phyloP scores from a whole-genome alignment of 2,888 invertebrate species.

The Ectobius pallidus region DNA sequence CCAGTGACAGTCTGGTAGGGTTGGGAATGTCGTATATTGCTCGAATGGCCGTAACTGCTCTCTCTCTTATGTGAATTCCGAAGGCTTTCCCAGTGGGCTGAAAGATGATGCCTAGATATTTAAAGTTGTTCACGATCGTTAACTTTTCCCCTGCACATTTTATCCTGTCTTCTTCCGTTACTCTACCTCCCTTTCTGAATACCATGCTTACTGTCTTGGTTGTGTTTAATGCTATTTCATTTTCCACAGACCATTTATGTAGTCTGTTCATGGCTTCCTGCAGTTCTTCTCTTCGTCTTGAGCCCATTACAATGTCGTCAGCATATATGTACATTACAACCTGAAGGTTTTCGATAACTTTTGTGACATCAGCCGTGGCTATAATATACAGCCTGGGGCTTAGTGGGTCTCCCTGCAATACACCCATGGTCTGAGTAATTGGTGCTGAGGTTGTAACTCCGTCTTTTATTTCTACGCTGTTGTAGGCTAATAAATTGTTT shows the following conservation, averaged over 20 bases:
- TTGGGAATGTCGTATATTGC: background rate
- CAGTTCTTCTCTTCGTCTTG: background rate
- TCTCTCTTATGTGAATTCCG: background rate
- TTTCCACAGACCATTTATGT: background rate
- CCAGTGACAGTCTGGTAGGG: background rate
- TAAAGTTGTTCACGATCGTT: background rate
- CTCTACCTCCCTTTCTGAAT: background rate
- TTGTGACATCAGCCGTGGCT: background rate
- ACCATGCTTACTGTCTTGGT: background rate
- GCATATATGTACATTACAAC: conserved; percentile 1
- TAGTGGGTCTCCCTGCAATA: background rate
- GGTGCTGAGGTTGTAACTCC: background rate
- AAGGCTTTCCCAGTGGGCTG: background rate
- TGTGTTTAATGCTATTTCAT: background rate
- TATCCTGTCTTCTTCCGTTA: background rate
- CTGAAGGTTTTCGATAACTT: background rate
- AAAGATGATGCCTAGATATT: background rate
- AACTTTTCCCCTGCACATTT: background rate
- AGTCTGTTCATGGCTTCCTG: conserved; percentile 7
- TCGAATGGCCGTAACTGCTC: background rate
- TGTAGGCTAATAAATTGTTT: background rate
- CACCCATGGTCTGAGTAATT: background rate
- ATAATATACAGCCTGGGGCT: background rate
- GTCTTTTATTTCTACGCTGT: background rate
- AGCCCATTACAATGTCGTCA: conserved; percentile 2